Evolutionary conservation across 2,888 invertebrate genomes (phyloP).

Genomic region (Callimorpha dominula): DNA sequence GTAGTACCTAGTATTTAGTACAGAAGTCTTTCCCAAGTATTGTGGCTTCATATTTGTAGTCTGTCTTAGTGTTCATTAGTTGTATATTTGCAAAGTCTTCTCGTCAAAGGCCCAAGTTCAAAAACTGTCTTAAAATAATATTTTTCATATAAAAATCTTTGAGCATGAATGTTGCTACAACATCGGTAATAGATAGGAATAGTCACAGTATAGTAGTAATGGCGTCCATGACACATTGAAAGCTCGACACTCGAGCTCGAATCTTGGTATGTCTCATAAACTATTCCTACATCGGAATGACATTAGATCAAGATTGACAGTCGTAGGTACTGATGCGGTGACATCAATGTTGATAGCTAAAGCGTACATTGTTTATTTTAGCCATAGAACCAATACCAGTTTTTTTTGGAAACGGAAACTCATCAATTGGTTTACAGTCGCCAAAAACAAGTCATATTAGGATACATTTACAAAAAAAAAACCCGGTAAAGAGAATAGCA

Average conservation of each 20-base stretch:
- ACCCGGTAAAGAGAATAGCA: too few species aligned
- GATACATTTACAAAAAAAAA: neutral
- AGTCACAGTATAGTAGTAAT: neutral
- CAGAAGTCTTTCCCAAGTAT: too few species aligned
- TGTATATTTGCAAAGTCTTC: too few species aligned
- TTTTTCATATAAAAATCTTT: too few species aligned
- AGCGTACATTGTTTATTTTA: neutral
- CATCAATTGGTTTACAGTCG: neutral
- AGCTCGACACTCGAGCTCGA: constrained; percentile 23
- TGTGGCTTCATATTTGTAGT: too few species aligned
- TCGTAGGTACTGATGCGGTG: neutral
- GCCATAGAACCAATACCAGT: neutral
- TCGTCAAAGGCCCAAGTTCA: too few species aligned
- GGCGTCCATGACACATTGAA: neutral
- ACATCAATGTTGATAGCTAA: neutral
- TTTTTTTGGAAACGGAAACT: neutral
- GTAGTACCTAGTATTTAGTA: too few species aligned
- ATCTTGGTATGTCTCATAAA: constrained; percentile 12
- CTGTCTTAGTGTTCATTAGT: too few species aligned
- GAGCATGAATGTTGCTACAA: too few species aligned
- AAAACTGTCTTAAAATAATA: too few species aligned
- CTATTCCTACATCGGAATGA: neutral
- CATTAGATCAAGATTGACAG: neutral
- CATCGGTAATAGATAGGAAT: neutral
- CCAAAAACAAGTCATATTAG: neutral